These are phyloP conservation scores for Harpagus bidentatus DNA, from an alignment of 2,113 vertebrate species.

Conservation along the genomic window DNA sequence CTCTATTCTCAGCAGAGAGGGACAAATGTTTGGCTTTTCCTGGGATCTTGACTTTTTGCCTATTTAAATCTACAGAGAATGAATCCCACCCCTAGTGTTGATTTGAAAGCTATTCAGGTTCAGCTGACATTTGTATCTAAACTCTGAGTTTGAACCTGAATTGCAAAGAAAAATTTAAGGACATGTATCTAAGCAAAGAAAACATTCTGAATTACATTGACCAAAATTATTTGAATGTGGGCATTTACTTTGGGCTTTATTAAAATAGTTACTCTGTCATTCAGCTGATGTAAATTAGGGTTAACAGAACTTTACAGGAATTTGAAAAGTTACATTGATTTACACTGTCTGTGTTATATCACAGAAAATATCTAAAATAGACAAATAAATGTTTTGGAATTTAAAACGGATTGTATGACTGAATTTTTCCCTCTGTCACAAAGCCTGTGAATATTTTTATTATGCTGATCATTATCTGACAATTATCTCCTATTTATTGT, in stretches of 20 bases:
- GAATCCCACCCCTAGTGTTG: background rate
- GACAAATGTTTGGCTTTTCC: background rate
- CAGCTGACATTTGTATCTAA: background rate
- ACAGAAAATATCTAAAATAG: background rate
- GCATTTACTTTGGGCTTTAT: background rate
- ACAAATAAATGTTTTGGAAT: background rate
- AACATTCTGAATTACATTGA: background rate
- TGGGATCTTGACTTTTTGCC: background rate
- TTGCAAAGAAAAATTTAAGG: background rate
- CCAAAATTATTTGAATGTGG: background rate
- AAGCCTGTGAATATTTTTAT: background rate
- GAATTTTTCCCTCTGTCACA: background rate
- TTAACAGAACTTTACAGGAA: background rate
- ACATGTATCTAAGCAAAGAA: background rate
- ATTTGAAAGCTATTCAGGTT: background rate
- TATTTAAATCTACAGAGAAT: background rate
- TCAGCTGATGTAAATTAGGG: background rate
- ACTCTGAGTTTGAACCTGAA: background rate
- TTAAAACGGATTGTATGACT: background rate
- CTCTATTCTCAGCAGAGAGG: background rate
- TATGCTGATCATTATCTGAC: background rate
- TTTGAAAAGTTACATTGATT: background rate
- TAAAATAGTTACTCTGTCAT: background rate
- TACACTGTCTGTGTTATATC: background rate
- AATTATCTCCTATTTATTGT: background rate